These are phyloP conservation scores for Leptatherina wallacei DNA, from an alignment of 2,797 vertebrate genomes.

Conservation along the genomic window DNA sequence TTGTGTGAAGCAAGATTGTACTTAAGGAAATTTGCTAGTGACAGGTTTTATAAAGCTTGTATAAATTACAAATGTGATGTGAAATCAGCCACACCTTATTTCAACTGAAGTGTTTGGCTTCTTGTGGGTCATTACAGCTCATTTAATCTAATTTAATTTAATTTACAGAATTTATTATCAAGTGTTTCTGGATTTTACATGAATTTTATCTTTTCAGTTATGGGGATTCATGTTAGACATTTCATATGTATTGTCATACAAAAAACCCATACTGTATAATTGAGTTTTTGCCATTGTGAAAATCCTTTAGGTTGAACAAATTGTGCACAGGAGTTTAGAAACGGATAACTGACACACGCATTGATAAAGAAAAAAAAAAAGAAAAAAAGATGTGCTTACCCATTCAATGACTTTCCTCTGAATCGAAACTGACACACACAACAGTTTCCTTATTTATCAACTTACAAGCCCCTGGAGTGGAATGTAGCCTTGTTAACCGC, in stretches of 20 bases:
- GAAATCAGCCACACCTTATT: constrained; percentile 34
- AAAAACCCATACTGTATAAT: too few relatives aligned
- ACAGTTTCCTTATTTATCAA: constrained; percentile 67
- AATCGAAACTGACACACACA: constrained; percentile 34
- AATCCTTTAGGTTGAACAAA: background rate
- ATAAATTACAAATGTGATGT: constrained; percentile 44
- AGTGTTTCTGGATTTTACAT: background rate
- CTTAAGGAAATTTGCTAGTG: constrained; percentile 7
- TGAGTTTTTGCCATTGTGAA: too few relatives aligned
- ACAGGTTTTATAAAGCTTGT: constrained; percentile 25
- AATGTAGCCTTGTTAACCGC: constrained; percentile 51
- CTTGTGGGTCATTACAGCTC: constrained; percentile 11
- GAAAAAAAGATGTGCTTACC: constrained; percentile 11
- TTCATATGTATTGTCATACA: too few relatives aligned
- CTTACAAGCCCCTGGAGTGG: constrained; percentile 51
- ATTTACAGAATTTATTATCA: constrained; percentile 15
- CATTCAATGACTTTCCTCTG: constrained; percentile 51
- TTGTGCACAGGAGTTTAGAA: constrained; percentile 9
- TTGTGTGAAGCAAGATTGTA: background rate
- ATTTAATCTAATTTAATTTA: constrained; percentile 38
- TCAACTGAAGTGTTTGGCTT: constrained; percentile 10
- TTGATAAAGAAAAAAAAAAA: constrained; percentile 26
- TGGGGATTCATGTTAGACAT: too few relatives aligned
- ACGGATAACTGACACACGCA: background rate
- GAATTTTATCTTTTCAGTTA: background rate